A percentile compares a stretch with the other conserved stretches of the same genome.
phyloP scores from a whole-genome alignment of 2,888 invertebrate species.

The Rhingia campestris region DNA sequence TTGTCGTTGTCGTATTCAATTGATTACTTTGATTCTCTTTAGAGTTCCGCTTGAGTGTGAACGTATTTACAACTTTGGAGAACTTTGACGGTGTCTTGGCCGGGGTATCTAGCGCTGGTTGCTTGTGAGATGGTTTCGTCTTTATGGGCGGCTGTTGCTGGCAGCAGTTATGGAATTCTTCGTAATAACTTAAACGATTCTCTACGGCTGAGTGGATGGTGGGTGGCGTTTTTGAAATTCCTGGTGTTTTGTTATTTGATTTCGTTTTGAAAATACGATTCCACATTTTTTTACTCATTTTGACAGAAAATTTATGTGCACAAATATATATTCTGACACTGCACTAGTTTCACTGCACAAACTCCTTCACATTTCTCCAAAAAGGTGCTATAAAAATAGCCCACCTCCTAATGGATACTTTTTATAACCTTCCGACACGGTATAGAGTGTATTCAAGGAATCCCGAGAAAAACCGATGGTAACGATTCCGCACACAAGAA shows the following conservation, averaged over 20 bases:
- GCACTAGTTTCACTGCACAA: constrained; percentile 41
- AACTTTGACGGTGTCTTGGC: constrained; percentile 76
- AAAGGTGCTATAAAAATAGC: constrained; percentile 59
- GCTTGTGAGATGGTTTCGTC: constrained; percentile 47
- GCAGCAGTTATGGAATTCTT: constrained; percentile 66
- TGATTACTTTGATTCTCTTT: constrained; percentile 69
- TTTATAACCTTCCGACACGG: constrained; percentile 43
- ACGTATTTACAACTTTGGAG: constrained; percentile 79
- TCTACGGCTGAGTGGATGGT: constrained; percentile 38
- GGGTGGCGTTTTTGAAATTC: constrained; percentile 77
- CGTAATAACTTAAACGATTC: constrained; percentile 67
- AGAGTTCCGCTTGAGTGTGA: constrained; percentile 79
- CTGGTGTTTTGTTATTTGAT: constrained; percentile 78
- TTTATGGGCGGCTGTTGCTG: constrained; percentile 61
- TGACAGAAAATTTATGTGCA: constrained; percentile 8
- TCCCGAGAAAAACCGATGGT: constrained; percentile 21
- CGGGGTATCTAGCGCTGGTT: constrained; percentile 35
- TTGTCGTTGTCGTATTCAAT: constrained; percentile 52
- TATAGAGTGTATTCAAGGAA: constrained; percentile 25
- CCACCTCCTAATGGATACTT: constrained; percentile 48
- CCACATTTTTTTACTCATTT: constrained; percentile 82
- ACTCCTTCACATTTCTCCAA: constrained; percentile 47
- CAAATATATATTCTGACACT: constrained; percentile 13
- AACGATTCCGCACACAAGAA: constrained; percentile 23
- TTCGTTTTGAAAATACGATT: constrained; percentile 82